Percentiles rank a stretch among this genome's conserved stretches.
phyloP scores from a whole-genome alignment of 2,797 vertebrate species.

The Dromococcyx pavoninus region DNA sequence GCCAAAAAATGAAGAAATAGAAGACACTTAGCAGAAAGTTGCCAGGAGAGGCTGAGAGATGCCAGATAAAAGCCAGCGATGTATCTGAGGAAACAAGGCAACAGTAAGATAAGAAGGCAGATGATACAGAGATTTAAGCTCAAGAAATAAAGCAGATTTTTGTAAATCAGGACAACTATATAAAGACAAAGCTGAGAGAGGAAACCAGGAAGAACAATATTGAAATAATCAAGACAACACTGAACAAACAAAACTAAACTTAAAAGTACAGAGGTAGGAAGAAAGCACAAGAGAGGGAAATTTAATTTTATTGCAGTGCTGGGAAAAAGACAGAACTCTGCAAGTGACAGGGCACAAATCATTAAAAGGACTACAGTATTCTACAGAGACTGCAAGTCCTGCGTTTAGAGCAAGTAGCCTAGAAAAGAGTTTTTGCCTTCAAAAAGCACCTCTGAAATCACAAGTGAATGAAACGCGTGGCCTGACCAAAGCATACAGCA shows the following conservation, averaged over 20 bases:
- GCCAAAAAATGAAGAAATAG: constrained; percentile 34
- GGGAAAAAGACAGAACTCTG: constrained; percentile 23
- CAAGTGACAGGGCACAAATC: constrained; percentile 57
- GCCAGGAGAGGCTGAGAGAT: constrained; percentile 25
- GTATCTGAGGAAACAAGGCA: constrained; percentile 33
- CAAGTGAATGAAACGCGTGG: constrained; percentile 53
- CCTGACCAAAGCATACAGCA: constrained; percentile 46
- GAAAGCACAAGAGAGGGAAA: constrained; percentile 29
- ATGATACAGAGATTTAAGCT: constrained; percentile 22
- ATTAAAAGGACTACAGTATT: constrained; percentile 63
- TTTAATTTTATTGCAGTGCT: constrained; percentile 28
- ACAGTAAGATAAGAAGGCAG: constrained; percentile 26
- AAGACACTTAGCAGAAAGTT: constrained; percentile 31
- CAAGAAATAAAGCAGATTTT: constrained; percentile 36
- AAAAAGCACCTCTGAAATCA: constrained; percentile 63
- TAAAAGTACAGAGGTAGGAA: constrained; percentile 26
- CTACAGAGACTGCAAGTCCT: constrained; percentile 58
- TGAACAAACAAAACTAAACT: constrained; percentile 41
- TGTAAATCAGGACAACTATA: constrained; percentile 28
- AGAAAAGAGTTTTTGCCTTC: constrained; percentile 53
- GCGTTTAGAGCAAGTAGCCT: constrained; percentile 37
- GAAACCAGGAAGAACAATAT: constrained; percentile 32
- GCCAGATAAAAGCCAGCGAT: constrained; percentile 35
- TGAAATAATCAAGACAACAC: constrained; percentile 35
- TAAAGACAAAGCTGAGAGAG: constrained; percentile 16